Percentiles rank a stretch among this genome's conserved stretches.
These are phyloP conservation scores for Coreoperca whiteheadi DNA, from an alignment of 2,113 vertebrate genomes.

Conservation along the genomic window DNA sequence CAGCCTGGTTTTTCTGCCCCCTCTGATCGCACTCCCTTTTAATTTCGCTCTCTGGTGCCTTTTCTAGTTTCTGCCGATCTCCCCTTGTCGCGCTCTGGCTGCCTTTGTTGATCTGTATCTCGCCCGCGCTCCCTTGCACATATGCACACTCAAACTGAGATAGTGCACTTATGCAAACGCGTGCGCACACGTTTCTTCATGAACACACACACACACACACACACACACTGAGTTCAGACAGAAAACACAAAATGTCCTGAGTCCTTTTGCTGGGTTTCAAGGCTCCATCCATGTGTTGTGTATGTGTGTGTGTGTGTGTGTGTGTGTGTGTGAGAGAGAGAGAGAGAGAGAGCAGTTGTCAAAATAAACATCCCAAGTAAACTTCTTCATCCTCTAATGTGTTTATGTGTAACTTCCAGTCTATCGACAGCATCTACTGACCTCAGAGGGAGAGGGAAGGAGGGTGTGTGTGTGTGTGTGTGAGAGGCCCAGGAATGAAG, in stretches of 20 bases:
- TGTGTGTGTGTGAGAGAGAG: conserved; percentile 16
- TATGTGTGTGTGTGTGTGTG: conserved; percentile 21
- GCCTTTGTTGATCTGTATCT: conserved; percentile 39
- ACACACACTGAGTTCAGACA: conserved; percentile 18
- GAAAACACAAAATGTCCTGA: conserved; percentile 39
- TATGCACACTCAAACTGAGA: conserved; percentile 40
- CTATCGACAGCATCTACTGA: conserved; percentile 63
- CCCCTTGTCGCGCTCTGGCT: not conserved
- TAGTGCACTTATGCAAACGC: conserved; percentile 10
- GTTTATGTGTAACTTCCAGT: conserved; percentile 59
- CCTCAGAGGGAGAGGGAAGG: conserved; percentile 12
- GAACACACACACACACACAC: not conserved
- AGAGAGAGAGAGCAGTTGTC: conserved; percentile 7
- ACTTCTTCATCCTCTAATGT: conserved; percentile 43
- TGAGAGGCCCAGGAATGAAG: conserved; percentile 1
- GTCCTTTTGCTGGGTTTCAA: not conserved
- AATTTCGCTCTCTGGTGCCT: conserved; percentile 1
- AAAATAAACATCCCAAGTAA: conserved; percentile 61
- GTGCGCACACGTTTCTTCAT: not conserved
- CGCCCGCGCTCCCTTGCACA: not conserved
- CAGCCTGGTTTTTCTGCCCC: not conserved
- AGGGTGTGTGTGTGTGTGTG: not conserved
- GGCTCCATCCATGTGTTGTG: not conserved
- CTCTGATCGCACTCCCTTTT: conserved; percentile 19
- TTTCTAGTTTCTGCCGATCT: not conserved